A percentile compares a stretch with the other conserved stretches of the same genome.
These are phyloP conservation scores for Xanthorhoe spadicearia DNA, from an alignment of 2,888 invertebrate species.

Conservation along the genomic window DNA sequence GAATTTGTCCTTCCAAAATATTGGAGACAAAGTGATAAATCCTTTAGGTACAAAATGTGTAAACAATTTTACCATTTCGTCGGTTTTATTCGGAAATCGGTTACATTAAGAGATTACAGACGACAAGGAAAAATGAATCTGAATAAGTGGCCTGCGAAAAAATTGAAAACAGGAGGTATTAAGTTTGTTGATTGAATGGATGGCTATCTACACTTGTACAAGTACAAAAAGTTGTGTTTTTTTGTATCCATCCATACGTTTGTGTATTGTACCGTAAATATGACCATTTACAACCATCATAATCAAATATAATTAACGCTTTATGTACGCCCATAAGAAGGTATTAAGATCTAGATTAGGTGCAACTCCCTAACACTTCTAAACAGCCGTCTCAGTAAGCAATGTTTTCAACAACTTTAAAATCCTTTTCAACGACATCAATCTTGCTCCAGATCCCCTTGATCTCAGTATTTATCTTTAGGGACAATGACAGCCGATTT, in stretches of 20 bases:
- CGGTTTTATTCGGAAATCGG: conserved; percentile 28
- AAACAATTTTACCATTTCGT: conserved; percentile 35
- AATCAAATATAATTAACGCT: no score
- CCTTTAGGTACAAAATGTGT: conserved; percentile 30
- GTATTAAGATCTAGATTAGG: neutral
- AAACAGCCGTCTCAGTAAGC: conserved; percentile 11
- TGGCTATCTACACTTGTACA: conserved; percentile 19
- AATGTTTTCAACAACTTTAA: conserved; percentile 69
- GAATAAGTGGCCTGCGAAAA: conserved; percentile 40
- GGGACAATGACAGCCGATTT: conserved; percentile 58
- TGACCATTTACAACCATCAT: no score
- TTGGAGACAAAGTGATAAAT: conserved; percentile 25
- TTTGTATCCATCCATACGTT: no score
- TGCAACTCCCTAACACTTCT: neutral
- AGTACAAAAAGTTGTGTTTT: no score
- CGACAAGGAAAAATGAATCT: conserved; percentile 40
- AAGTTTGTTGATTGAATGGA: conserved; percentile 3
- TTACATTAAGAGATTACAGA: conserved; percentile 38
- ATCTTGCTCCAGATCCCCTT: conserved; percentile 68
- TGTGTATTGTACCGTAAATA: no score
- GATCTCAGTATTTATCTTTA: conserved; percentile 62
- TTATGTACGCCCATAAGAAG: neutral
- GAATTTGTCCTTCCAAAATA: conserved; percentile 23
- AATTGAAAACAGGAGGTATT: conserved; percentile 50
- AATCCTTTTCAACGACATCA: conserved; percentile 74